A percentile compares a stretch with the other conserved stretches of the same genome.
These are phyloP conservation scores for Pluvialis apricaria DNA, from an alignment of 2,113 vertebrate genomes.

Conservation along the genomic window DNA sequence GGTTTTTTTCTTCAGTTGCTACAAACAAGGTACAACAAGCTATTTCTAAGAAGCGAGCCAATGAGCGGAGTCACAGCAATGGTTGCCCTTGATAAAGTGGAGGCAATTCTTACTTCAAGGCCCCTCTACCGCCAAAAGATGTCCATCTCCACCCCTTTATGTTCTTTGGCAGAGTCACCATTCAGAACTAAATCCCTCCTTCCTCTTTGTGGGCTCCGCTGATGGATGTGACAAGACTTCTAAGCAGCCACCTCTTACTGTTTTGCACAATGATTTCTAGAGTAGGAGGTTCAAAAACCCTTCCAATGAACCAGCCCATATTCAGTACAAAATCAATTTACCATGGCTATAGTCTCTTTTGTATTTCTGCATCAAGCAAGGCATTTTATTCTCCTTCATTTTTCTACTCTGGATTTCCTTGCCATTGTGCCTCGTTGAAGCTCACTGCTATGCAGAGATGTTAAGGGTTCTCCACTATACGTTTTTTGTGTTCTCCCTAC, in stretches of 20 bases:
- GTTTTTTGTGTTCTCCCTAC: neutral
- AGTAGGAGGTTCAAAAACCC: slow-evolving; percentile 58
- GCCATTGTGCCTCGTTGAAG: slow-evolving; percentile 36
- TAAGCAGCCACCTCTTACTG: slow-evolving; percentile 65
- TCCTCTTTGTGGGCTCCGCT: slow-evolving; percentile 30
- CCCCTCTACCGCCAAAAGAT: slow-evolving; percentile 45
- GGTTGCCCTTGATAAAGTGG: neutral
- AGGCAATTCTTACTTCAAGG: slow-evolving; percentile 38
- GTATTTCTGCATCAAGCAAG: slow-evolving; percentile 49
- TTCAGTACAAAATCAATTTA: slow-evolving; percentile 70
- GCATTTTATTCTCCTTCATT: slow-evolving; percentile 34
- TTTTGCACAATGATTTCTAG: slow-evolving; percentile 65
- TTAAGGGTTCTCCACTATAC: neutral
- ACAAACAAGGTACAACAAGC: neutral
- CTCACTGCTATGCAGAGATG: neutral
- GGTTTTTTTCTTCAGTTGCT: neutral
- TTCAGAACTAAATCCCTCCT: slow-evolving; percentile 59
- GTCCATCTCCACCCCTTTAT: slow-evolving; percentile 50
- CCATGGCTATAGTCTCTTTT: slow-evolving; percentile 58
- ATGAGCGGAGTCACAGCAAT: neutral
- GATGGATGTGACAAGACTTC: slow-evolving; percentile 73
- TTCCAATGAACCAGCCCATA: slow-evolving; percentile 58
- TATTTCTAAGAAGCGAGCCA: neutral
- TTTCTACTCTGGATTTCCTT: slow-evolving; percentile 22
- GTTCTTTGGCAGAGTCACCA: slow-evolving; percentile 64